These are phyloP conservation scores for Cherax quadricarinatus DNA, from an alignment of 1,140 invertebrate genomes.

Conservation along the genomic window DNA sequence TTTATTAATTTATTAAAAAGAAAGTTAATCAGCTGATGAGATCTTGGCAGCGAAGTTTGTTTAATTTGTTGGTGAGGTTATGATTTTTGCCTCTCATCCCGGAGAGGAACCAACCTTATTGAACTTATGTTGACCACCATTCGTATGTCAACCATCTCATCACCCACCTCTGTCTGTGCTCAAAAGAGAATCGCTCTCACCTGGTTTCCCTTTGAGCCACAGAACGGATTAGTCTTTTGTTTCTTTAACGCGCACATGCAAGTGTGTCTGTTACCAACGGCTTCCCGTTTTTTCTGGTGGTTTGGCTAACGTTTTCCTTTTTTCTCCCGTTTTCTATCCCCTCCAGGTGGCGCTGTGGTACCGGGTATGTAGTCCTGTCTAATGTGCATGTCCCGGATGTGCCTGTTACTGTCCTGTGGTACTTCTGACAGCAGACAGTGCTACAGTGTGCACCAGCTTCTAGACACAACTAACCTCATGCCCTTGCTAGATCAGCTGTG, in stretches of 20 bases:
- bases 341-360: constrained; percentile 74
- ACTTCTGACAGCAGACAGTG: neutral
- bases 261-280: constrained; percentile 61
- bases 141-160: constrained; percentile 13
- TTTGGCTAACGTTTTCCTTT: constrained; percentile 68
- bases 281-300: constrained; percentile 48
- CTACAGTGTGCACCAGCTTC: neutral
- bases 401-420: neutral
- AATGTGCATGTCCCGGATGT: constrained; percentile 29
- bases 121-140: neutral
- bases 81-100: neutral
- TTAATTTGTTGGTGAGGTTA: neutral
- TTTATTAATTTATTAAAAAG: neutral
- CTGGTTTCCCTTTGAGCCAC: neutral
- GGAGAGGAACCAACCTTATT: neutral
- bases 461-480: neutral
- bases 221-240: neutral
- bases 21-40: constrained; percentile 14
- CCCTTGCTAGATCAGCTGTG: too few relatives aligned
- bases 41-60: neutral
- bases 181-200: neutral
- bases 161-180: neutral
- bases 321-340: constrained; percentile 60
- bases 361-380: constrained; percentile 73
- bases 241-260: constrained; percentile 42